Evolutionary conservation across 2,113 vertebrate species (phyloP).

Genomic region (Gnathonemus longibarbis): DNA sequence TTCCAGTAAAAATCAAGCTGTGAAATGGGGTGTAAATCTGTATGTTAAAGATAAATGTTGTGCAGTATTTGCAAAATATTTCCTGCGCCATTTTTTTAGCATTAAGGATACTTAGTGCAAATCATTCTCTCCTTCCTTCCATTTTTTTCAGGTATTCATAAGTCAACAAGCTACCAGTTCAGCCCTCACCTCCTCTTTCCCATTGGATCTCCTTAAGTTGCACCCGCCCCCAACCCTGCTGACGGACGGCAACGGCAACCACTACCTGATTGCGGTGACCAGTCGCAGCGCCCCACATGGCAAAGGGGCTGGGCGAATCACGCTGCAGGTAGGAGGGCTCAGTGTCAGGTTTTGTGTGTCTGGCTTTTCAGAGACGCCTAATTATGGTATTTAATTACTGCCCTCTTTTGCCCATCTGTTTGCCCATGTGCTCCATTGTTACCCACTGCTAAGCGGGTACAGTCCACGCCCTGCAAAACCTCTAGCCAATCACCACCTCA

Average conservation of each 20-base stretch:
- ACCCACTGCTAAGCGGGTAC: slow-evolving; percentile 46
- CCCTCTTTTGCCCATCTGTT: neutral
- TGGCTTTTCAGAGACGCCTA: neutral
- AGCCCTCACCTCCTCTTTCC: slow-evolving; percentile 54
- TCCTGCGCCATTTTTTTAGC: neutral
- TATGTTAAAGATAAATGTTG: neutral
- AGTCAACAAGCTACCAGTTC: slow-evolving; percentile 54
- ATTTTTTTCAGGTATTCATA: slow-evolving; percentile 49
- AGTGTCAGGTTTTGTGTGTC: neutral
- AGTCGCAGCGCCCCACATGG: slow-evolving; percentile 53
- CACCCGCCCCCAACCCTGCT: slow-evolving; percentile 70
- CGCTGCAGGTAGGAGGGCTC: slow-evolving; percentile 66
- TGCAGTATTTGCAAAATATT: neutral
- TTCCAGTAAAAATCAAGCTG: neutral
- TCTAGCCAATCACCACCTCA: slow-evolving; percentile 41
- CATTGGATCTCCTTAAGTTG: slow-evolving; percentile 71
- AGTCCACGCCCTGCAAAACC: slow-evolving; percentile 51
- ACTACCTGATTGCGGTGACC: slow-evolving; percentile 84
- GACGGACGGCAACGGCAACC: slow-evolving; percentile 81
- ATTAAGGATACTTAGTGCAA: neutral
- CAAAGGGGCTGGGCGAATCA: slow-evolving; percentile 60
- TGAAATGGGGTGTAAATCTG: neutral
- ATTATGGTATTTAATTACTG: neutral
- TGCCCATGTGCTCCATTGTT: slow-evolving; percentile 9
- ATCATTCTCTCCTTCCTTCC: neutral